Evolutionary conservation across 2,888 invertebrate species (phyloP).

Genomic region (Philonicus albiceps): DNA sequence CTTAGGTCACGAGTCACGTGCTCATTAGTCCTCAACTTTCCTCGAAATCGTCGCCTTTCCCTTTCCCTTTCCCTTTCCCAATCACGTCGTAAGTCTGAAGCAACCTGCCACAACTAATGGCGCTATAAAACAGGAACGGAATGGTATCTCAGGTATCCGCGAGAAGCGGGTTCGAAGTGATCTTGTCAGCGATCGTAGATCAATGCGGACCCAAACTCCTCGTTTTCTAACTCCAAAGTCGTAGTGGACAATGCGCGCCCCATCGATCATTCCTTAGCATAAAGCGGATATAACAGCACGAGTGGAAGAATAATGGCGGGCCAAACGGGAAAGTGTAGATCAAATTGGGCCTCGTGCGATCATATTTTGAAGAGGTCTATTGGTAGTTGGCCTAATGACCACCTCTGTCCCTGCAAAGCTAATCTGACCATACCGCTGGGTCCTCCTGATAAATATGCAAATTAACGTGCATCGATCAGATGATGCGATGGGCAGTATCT

Average conservation of each 20-base stretch:
- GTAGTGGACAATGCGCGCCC: not conserved
- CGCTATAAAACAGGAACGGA: constrained; percentile 15
- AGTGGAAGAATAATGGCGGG: constrained; percentile 27
- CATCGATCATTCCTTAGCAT: not conserved
- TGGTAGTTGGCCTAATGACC: not conserved
- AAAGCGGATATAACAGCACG: constrained; percentile 27
- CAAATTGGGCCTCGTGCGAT: constrained; percentile 1
- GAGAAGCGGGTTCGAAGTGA: not conserved
- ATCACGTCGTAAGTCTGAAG: not conserved
- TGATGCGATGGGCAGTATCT: not conserved
- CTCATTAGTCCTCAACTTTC: not conserved
- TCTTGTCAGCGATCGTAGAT: constrained; percentile 38
- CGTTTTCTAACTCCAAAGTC: not conserved
- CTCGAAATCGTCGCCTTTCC: not conserved
- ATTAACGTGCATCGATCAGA: constrained; percentile 15
- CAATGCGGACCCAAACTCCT: not conserved
- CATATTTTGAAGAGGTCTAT: constrained; percentile 21
- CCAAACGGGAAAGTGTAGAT: constrained; percentile 30
- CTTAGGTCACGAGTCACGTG: not conserved
- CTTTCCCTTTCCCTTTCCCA: no score
- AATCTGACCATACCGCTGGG: not conserved
- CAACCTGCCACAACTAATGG: constrained; percentile 10
- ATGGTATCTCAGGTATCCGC: not conserved
- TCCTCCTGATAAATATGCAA: constrained; percentile 32
- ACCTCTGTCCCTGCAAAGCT: not conserved